Base-by-base conservation (phyloP, 2,888 invertebrate genomes). In the Liopterus haemorrhoidalis region DNA sequence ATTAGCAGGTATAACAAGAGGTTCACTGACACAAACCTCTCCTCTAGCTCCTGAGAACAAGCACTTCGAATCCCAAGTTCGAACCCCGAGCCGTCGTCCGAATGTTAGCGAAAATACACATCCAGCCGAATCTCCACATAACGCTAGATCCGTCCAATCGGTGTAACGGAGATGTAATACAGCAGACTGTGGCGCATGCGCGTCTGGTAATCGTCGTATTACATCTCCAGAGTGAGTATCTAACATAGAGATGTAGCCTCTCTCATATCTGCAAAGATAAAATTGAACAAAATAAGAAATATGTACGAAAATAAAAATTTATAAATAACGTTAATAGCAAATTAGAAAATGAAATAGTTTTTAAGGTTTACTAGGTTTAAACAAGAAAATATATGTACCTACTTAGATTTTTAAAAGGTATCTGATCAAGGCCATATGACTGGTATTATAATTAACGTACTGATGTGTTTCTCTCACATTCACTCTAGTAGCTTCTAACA, bases 1-100 rank as follows among this genome's bases (percentile, higher is more conserved):
- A 43, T 70, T 70, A 32, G 64, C 61, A 3, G 63, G 71, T 35
- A 67, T 61, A 9, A 67, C 55, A 9, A 87, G 67, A 1, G 85
- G 85, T 59, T 84, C 84, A 49, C 86, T 71, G 8, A 77, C 74
- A 59, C 83, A 83, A 32, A 91, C 92, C 74, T 99, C 99, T 0
- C 99, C 99, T 42, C 94, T 80, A 41, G 94, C 93, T 21, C 97
- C 97, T 22, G 96, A 95, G 68, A 99, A 99, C 11, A 99, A 72
- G 65, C 97, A 96, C 40, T 90, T 85, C 1, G 92, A 87, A 49
- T 90, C 85, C 65, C 89, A 90, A 1, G 87, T 85, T 30, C 94
- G 75, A 24, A 92, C 85, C 9, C 93, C 94, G 55, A 95, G 75
- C 8, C 88, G 81, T 46, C 93, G 74, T 28, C 87, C 89, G 62